Base-by-base conservation (phyloP, 2,888 invertebrate species). In the Tachina fera region DNA sequence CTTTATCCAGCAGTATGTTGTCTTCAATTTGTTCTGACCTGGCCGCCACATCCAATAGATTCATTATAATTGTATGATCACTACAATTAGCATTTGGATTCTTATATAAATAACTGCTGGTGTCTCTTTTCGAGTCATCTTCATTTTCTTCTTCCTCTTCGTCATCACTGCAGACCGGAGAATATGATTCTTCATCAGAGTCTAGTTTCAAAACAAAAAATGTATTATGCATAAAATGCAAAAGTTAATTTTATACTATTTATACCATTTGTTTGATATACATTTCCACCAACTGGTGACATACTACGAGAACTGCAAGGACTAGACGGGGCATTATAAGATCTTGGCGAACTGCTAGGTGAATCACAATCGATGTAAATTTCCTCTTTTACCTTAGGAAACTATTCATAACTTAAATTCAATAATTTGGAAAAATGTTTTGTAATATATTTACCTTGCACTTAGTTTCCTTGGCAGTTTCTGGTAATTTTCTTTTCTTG, bases 131-230 rank as follows among this genome's bases (percentile, higher is more conserved):
- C 14, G n/a, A 53, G 5, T 68, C 41, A 14, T 83, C 70, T 16
- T 53, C 68, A 51, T 89, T 88, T 16, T 91, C 90, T 16, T 91
- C 91, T 58, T 92, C 90, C 53, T 89, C 92, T 68, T 92, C 92
- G 49, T 92, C 92, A 65, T 93, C 93, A 72, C 93, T 93, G 83
- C 93, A 93, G 13, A 93, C 92, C 1, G 93, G 93, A 9, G 93
- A 93, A 87, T 93, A 93, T 13, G 91, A 90, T 67, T 92, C 92
- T 16, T 88, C 87, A 63, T 88, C 88, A 11, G 87, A 74, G 11
- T 86, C 86, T 76, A 56, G 31, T 65, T 22, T 11, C 5, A 9
- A 43, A 10, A 11, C 11, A 3, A 60, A 39, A 65, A 9, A 10
- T 1, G 1, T n/a, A 47, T 1, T 65, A 10, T 1, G 0, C 11